phyloP scores from a whole-genome alignment of 2,113 vertebrate genomes.

The Malurus alboscapulatus region DNA sequence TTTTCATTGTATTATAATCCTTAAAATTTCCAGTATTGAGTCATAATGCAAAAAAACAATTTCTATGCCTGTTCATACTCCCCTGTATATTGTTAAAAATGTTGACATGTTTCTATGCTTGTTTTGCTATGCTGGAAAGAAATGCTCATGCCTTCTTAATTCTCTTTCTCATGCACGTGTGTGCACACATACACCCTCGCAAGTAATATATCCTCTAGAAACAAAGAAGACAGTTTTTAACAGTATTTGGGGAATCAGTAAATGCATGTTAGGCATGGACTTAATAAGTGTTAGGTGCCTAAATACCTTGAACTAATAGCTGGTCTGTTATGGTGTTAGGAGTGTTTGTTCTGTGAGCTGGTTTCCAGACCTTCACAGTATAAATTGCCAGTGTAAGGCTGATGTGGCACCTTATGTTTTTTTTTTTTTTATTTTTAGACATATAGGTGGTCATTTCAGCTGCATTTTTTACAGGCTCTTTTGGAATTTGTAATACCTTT shows the following conservation, averaged over 20 bases:
- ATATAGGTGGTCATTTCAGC: not conserved
- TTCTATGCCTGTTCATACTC: not conserved
- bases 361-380: not conserved
- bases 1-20: not conserved
- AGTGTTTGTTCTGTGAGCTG: not conserved
- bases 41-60: not conserved
- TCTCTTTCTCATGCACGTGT: not conserved
- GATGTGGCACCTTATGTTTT: not conserved
- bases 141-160: accelerated
- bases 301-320: not conserved
- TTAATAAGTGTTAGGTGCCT: not conserved
- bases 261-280: not conserved
- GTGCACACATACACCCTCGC: accelerated
- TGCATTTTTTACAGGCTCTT: not conserved
- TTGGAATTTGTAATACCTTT: not conserved
- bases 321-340: accelerated
- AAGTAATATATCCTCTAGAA: not conserved
- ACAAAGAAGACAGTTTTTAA: not conserved
- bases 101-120: accelerated
- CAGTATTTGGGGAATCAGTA: not conserved
- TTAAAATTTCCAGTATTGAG: not conserved
- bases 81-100: not conserved
- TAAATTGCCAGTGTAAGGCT: not conserved
- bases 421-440: not conserved
- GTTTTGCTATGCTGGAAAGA: not conserved